These are phyloP conservation scores for Chaenogobius annularis DNA, from an alignment of 2,113 vertebrate species.

Conservation along the genomic window DNA sequence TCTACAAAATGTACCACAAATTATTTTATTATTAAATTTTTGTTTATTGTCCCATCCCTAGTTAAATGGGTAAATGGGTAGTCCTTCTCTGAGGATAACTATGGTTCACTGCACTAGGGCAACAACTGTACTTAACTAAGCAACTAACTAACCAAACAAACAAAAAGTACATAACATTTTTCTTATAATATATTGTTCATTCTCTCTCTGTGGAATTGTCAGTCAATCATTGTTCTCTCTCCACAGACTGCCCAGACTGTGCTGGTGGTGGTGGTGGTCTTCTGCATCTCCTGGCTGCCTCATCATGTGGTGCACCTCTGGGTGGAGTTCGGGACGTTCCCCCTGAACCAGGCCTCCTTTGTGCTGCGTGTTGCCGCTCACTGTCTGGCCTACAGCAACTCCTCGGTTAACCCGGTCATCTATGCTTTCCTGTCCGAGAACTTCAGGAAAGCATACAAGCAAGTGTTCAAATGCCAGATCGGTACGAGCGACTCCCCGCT, in stretches of 20 bases:
- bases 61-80: too few relatives aligned
- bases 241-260: conserved; percentile 93
- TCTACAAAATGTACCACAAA: too few relatives aligned
- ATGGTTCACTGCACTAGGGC: too few relatives aligned
- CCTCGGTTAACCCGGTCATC: conserved; percentile 96
- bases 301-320: conserved; percentile 93
- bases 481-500: conserved; percentile 65
- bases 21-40: too few relatives aligned
- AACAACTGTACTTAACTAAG: too few relatives aligned
- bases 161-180: too few relatives aligned
- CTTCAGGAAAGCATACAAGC: conserved; percentile 95
- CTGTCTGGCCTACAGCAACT: conserved; percentile 98
- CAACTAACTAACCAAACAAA: too few relatives aligned
- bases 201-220: too few relatives aligned
- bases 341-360: conserved; percentile 93
- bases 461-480: conserved; percentile 89
- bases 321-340: conserved; percentile 94
- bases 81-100: too few relatives aligned
- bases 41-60: too few relatives aligned
- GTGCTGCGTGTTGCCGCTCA: conserved; percentile 88
- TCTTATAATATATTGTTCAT: too few relatives aligned
- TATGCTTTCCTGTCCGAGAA: conserved; percentile 97
- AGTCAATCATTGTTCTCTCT: not conserved
- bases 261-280: conserved; percentile 96
- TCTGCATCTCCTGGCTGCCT: conserved; percentile 96